Evolutionary conservation across 1,140 invertebrate genomes (phyloP).

Genomic region (Paramacrobiotus metropolitanus): DNA sequence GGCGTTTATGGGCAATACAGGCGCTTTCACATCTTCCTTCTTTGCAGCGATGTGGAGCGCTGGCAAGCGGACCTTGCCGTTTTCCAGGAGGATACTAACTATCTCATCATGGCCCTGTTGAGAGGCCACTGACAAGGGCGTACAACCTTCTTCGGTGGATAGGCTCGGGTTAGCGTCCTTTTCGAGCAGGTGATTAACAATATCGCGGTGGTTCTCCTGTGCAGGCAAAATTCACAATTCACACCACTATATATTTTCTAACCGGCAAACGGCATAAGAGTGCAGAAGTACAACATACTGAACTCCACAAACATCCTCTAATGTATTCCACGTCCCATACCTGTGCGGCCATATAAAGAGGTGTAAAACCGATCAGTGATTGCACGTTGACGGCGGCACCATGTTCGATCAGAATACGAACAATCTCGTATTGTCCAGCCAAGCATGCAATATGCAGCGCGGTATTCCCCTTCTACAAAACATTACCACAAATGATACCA

Average conservation of each 20-base stretch:
- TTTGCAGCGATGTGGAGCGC: slow-evolving; percentile 83
- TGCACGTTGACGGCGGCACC: slow-evolving; percentile 91
- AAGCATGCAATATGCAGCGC: slow-evolving; percentile 93
- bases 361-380: slow-evolving; percentile 95
- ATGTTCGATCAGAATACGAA: slow-evolving; percentile 72
- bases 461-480: slow-evolving; percentile 74
- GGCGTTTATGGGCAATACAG: slow-evolving; percentile 54
- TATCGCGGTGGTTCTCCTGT: slow-evolving; percentile 94
- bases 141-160: slow-evolving; percentile 95
- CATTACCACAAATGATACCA: too few relatives aligned
- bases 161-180: slow-evolving; percentile 93
- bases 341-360: slow-evolving; percentile 95
- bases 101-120: slow-evolving; percentile 88
- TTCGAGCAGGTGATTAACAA: slow-evolving; percentile 71
- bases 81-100: slow-evolving; percentile 71
- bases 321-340: too few relatives aligned
- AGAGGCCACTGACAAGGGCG: slow-evolving; percentile 77
- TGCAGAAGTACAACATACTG: too few relatives aligned
- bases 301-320: too few relatives aligned
- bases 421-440: slow-evolving; percentile 85
- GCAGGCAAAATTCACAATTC: too few relatives aligned
- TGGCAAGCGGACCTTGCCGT: slow-evolving; percentile 50
- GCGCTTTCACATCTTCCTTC: slow-evolving; percentile 85
- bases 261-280: too few relatives aligned
- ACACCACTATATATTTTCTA: too few relatives aligned